Conservation (phyloP, 2,113 vertebrate species). For the Pristiophorus japonicus region DNA sequence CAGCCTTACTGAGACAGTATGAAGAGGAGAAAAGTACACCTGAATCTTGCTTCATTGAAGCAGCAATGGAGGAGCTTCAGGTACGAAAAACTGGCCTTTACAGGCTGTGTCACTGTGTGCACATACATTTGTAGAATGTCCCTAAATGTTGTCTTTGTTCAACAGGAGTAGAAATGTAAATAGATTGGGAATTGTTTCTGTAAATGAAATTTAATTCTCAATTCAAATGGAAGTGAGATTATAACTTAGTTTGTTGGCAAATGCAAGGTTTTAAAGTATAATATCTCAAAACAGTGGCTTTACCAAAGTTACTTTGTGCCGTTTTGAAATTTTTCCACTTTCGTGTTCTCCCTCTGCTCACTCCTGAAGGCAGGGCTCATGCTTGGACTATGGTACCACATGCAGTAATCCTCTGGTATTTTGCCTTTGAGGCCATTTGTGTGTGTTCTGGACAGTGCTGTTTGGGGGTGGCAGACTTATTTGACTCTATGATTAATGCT, state of each 20-base stretch:
- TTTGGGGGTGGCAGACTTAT: background rate
- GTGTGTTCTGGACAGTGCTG: background rate
- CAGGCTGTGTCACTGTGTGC: slow-evolving; percentile 64
- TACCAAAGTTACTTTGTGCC: background rate
- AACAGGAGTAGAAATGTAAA: background rate
- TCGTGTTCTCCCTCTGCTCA: background rate
- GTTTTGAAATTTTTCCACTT: background rate
- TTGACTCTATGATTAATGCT: background rate
- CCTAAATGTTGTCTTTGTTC: background rate
- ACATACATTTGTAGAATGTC: background rate
- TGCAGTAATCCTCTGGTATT: background rate
- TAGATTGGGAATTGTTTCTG: background rate
- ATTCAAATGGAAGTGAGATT: background rate
- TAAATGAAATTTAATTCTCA: background rate
- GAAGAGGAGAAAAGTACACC: slow-evolving; percentile 72
- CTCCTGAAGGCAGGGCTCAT: background rate
- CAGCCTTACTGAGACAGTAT: slow-evolving; percentile 70
- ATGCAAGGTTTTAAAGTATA: background rate
- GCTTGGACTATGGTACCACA: background rate
- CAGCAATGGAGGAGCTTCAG: slow-evolving; percentile 84
- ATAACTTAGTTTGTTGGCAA: background rate
- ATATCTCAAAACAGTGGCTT: background rate
- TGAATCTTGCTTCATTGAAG: slow-evolving; percentile 86
- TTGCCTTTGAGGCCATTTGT: background rate
- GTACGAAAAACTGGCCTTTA: slow-evolving; percentile 49